Conservation (phyloP, 2,113 vertebrate genomes). For the Spilogale gracilis region DNA sequence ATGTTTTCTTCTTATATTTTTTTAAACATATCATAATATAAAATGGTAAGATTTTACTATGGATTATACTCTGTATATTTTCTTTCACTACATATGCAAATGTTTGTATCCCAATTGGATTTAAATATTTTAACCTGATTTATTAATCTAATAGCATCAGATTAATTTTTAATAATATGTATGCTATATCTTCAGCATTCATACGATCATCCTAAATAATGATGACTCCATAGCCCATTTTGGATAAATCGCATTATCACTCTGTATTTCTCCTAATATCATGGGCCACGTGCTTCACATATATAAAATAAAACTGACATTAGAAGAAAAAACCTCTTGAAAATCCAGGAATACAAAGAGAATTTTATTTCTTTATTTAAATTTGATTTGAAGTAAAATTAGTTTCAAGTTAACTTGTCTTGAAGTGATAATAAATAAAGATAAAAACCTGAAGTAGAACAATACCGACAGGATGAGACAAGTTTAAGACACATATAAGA, state of each 20-base stretch:
- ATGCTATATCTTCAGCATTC: not conserved
- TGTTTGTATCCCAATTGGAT: not conserved
- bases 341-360: not conserved
- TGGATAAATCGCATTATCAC: not conserved
- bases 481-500: not conserved
- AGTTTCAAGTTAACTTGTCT: not conserved
- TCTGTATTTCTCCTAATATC: not conserved
- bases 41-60: not conserved
- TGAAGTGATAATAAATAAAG: not conserved
- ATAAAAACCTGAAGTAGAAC: not conserved
- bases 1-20: not conserved
- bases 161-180: not conserved
- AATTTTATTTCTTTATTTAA: not conserved
- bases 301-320: not conserved
- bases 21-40: not conserved
- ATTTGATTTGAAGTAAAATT: not conserved
- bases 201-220: not conserved
- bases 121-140: conserved; percentile 2
- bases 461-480: not conserved
- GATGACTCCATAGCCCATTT: not conserved
- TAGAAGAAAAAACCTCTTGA: not conserved
- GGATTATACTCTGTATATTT: not conserved
- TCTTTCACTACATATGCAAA: not conserved
- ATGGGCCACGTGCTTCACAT: not conserved
- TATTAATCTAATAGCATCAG: not conserved